Base-by-base conservation (phyloP, 2,113 vertebrate genomes). In the Myiagra hebetior region DNA sequence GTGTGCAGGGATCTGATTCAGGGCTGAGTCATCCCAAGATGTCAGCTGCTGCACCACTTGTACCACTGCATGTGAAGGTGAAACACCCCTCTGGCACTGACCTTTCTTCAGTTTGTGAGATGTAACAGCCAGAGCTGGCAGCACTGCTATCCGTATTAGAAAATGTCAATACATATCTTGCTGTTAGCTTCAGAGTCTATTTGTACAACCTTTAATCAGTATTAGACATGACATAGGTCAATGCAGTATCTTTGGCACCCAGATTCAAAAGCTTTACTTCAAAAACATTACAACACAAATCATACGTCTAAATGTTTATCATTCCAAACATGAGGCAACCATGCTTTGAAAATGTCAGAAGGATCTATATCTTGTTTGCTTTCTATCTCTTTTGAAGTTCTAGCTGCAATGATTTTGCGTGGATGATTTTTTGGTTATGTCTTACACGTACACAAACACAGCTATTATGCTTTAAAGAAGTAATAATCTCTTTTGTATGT, bases 101-200 rank as follows among this genome's bases (percentile, higher is more conserved):
- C 94, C 94, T 95, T 96, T 82, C 46, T 42, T 62, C 46, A 77
- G 53, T 64, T 10, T 76, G 84, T 28, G 69, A 93, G 77, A 89
- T 27, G 14, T 27, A 91, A 87, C 44, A 81, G 80, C 24, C 72
- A 85, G 62, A 93, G 73, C 65, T 91, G 85, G 57, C 81, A 95
- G 85, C 35, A 30, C 23, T 76, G 69, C 62, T 1, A 3, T 85
- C 67, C 0, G 5, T 93, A 83, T 87, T 76, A 94, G 77, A 87
- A 91, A 95, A 96, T 92, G 89, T 94, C 95, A 95, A 94, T 95
- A 96, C 57, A 42, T 89, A 85, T 85, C 94, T 94, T 83, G 91
- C 85, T 96, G 85, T 53, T 95, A 93, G 74, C 64, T 91, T 89
- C 93, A 73, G 47, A 95, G 81, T 65, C 70, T 96, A 87, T 95